Evolutionary conservation across 1,140 invertebrate species (phyloP).

Genomic region (Drosophila nigromelanica): DNA sequence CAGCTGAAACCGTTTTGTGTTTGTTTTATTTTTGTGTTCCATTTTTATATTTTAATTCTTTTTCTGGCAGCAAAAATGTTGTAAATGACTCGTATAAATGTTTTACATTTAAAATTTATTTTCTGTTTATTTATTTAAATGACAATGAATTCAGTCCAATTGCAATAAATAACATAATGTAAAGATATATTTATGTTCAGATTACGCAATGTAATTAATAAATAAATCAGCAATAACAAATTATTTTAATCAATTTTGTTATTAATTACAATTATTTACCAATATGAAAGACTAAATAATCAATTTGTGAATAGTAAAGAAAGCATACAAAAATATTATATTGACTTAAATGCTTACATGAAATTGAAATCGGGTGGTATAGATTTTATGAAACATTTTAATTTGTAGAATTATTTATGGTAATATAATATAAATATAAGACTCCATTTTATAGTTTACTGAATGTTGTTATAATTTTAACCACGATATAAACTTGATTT

Average conservation of each 20-base stretch:
- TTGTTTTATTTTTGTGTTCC: slow-evolving; percentile 3
- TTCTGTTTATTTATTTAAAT: slow-evolving; percentile 18
- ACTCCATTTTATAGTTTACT: no score
- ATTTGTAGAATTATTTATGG: no score
- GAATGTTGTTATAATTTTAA: no score
- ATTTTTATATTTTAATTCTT: not conserved
- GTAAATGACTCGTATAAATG: slow-evolving; percentile 2
- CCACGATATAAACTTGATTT: no score
- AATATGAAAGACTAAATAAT: no score
- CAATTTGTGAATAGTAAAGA: no score
- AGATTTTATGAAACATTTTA: no score
- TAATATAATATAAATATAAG: no score
- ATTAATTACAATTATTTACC: no score
- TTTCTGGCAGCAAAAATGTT: not conserved
- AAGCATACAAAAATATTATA: no score
- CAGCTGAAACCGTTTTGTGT: slow-evolving; percentile 9
- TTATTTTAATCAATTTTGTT: not conserved
- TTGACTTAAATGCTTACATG: no score
- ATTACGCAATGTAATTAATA: slow-evolving; percentile 10
- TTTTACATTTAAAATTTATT: slow-evolving; percentile 12
- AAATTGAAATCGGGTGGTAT: no score
- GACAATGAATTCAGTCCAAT: not conserved
- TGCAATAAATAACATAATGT: not conserved
- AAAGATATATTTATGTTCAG: not conserved
- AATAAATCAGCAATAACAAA: slow-evolving; percentile 10